A percentile compares a stretch with the other conserved stretches of the same genome.
These are phyloP conservation scores for Lamprotornis superbus DNA, from an alignment of 2,113 vertebrate species.

Conservation along the genomic window DNA sequence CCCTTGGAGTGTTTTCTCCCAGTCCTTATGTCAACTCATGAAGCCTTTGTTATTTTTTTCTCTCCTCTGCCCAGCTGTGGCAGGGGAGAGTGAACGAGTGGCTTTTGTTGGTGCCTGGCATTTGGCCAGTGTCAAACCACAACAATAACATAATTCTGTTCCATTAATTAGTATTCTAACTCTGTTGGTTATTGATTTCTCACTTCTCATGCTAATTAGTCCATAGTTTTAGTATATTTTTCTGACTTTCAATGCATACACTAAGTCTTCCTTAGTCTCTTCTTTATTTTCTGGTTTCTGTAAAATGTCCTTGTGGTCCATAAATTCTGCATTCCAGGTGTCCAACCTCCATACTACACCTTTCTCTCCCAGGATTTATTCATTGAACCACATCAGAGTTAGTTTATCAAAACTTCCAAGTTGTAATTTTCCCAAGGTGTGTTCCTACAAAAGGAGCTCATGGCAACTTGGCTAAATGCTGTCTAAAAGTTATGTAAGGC, in stretches of 20 bases:
- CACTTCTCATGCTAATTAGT: not conserved
- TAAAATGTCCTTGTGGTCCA: not conserved
- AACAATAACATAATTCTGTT: not conserved
- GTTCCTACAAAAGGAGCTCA: not conserved
- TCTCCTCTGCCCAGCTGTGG: not conserved
- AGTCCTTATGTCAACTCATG: not conserved
- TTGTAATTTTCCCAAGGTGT: not conserved
- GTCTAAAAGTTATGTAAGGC: not conserved
- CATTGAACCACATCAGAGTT: not conserved
- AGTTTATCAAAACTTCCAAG: not conserved
- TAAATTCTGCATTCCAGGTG: not conserved
- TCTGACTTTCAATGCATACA: not conserved
- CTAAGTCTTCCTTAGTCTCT: not conserved
- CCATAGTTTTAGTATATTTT: not conserved
- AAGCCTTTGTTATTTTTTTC: not conserved
- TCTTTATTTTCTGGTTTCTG: not conserved
- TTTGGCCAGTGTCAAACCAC: not conserved
- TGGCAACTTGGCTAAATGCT: not conserved
- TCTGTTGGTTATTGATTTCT: not conserved
- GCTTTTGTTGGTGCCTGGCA: not conserved
- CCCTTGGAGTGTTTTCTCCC: not conserved
- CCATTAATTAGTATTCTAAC: not conserved
- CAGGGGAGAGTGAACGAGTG: fast-evolving
- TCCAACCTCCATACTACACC: not conserved
- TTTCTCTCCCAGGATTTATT: not conserved